phyloP scores from a whole-genome alignment of 2,113 vertebrate species.

The Aythya baeri region DNA sequence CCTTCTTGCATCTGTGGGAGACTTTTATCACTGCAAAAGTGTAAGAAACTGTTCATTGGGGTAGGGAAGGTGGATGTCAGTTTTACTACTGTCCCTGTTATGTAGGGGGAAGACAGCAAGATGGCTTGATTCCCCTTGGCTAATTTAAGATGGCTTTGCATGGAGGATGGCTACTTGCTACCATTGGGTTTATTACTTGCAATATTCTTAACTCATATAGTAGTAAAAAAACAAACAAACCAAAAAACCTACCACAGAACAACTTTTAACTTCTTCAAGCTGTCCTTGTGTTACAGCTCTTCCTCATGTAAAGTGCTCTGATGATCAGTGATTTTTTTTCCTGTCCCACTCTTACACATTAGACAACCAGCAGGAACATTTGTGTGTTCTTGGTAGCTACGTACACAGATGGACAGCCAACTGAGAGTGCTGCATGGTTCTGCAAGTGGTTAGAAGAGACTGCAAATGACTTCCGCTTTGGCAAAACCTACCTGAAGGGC shows the following conservation, averaged over 20 bases:
- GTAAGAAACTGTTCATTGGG: background rate
- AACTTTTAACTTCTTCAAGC: background rate
- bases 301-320: background rate
- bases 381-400: constrained; percentile 92
- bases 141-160: background rate
- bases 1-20: background rate
- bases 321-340: background rate
- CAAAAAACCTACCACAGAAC: background rate
- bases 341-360: background rate
- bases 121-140: background rate
- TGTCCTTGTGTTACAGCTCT: background rate
- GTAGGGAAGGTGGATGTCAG: background rate
- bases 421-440: constrained; percentile 89
- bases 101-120: too few species aligned
- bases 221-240: background rate
- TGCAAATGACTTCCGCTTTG: constrained; percentile 89
- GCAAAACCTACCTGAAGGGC: constrained; percentile 87
- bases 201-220: background rate
- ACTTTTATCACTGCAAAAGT: background rate
- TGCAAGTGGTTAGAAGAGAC: constrained; percentile 94
- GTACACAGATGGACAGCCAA: constrained; percentile 87
- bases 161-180: background rate
- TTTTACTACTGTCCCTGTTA: rapidly evolving
- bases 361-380: constrained; percentile 82
- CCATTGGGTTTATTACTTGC: background rate